Evolutionary conservation across 2,797 vertebrate species (phyloP).

Genomic region (Typhlichthys eigenmanni): DNA sequence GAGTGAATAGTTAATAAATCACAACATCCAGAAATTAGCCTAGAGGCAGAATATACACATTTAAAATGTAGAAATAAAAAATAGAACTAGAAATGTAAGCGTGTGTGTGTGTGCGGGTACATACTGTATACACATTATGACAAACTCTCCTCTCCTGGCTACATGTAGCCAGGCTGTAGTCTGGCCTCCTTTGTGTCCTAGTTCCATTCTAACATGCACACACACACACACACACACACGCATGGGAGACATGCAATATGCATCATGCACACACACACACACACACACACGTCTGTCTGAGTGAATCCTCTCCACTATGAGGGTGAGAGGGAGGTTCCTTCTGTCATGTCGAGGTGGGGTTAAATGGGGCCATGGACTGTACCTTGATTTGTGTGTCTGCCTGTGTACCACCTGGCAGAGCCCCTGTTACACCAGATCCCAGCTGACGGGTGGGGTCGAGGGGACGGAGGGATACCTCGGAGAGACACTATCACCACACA

Average conservation of each 20-base stretch:
- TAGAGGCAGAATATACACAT: slow-evolving; percentile 45
- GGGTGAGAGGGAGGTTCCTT: slow-evolving; percentile 24
- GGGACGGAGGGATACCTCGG: slow-evolving; percentile 44
- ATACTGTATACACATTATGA: slow-evolving; percentile 18
- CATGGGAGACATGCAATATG: neutral
- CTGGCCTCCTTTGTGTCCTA: slow-evolving; percentile 59
- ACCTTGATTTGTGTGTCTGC: slow-evolving; percentile 18
- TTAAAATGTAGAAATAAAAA: slow-evolving; percentile 41
- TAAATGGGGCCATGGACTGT: slow-evolving; percentile 13
- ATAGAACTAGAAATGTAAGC: slow-evolving; percentile 24
- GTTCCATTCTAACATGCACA: slow-evolving; percentile 50
- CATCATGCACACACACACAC: slow-evolving; percentile 4
- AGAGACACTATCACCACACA: slow-evolving; percentile 56
- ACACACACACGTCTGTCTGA: slow-evolving; percentile 43
- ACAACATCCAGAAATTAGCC: slow-evolving; percentile 42
- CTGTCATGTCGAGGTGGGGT: slow-evolving; percentile 61
- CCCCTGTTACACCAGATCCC: slow-evolving; percentile 47
- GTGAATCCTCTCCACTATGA: slow-evolving; percentile 48
- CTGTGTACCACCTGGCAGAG: slow-evolving; percentile 22
- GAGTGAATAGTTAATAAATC: slow-evolving; percentile 37
- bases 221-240: slow-evolving; percentile 4
- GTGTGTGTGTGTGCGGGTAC: slow-evolving; percentile 13
- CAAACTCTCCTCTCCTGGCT: slow-evolving; percentile 25
- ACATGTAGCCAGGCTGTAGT: slow-evolving; percentile 48
- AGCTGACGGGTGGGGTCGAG: slow-evolving; percentile 53